phyloP scores from a whole-genome alignment of 1,140 invertebrate species.

The Atta texana region DNA sequence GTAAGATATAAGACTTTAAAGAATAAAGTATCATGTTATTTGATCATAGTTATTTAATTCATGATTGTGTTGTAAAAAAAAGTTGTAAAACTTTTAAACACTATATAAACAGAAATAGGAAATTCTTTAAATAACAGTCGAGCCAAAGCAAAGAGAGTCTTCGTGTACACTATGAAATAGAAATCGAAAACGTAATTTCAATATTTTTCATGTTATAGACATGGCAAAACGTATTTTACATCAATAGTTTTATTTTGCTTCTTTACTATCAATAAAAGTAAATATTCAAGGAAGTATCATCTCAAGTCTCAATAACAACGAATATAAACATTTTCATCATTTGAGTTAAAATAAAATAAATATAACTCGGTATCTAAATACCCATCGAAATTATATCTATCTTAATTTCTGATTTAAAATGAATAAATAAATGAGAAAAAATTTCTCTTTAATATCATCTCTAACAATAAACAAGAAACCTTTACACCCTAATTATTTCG shows the following conservation, averaged over 20 bases:
- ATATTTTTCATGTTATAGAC: constrained; percentile 3
- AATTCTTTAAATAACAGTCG: constrained; percentile 15
- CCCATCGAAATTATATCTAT: neutral
- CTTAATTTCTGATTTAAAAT: neutral
- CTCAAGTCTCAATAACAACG: neutral
- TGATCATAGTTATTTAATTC: neutral
- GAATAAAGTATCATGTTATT: neutral
- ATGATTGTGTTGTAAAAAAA: neutral
- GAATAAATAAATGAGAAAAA: neutral
- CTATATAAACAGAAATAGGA: neutral
- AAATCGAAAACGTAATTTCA: constrained; percentile 23
- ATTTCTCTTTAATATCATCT: neutral
- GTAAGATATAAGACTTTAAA: neutral
- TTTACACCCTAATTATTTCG: neutral
- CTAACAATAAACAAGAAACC: neutral
- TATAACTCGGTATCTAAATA: neutral
- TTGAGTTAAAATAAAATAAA: neutral
- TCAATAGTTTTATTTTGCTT: neutral
- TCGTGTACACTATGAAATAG: constrained; percentile 11
- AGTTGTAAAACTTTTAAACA: neutral
- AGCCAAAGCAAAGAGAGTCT: neutral
- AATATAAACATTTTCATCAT: neutral
- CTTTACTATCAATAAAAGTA: neutral
- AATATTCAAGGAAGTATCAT: neutral
- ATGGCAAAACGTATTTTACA: neutral